These are phyloP conservation scores for Boloria selene DNA, from an alignment of 2,888 invertebrate genomes.

Conservation along the genomic window DNA sequence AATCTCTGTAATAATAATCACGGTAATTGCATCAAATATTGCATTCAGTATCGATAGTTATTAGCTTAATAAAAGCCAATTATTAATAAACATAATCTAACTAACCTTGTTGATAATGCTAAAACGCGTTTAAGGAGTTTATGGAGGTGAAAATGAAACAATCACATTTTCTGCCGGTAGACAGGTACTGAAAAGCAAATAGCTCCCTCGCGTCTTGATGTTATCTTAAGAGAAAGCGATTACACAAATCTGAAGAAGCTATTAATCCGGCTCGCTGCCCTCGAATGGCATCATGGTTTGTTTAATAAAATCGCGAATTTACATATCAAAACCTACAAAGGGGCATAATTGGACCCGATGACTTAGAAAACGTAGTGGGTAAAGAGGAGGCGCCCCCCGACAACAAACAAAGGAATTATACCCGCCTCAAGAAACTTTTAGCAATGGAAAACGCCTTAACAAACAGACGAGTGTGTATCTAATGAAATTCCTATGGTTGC, in stretches of 20 bases:
- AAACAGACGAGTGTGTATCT: constrained; percentile 83
- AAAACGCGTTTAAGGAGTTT: constrained; percentile 24
- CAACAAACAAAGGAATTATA: constrained; percentile 83
- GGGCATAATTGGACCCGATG: constrained; percentile 83
- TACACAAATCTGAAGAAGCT: constrained; percentile 83
- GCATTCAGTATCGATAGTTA: constrained; percentile 7
- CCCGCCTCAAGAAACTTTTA: constrained; percentile 83
- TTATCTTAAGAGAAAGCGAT: constrained; percentile 82
- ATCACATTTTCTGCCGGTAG: constrained; percentile 38
- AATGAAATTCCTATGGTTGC: constrained; percentile 83
- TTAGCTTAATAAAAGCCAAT: background rate
- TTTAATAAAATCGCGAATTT: constrained; percentile 83
- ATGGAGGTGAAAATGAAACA: constrained; percentile 41
- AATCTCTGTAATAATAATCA: constrained; percentile 46
- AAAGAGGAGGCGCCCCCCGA: constrained; percentile 71
- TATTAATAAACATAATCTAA: background rate
- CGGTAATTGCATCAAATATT: constrained; percentile 24
- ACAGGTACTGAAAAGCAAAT: constrained; percentile 57
- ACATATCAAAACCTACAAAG: constrained; percentile 83
- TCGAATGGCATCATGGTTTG: constrained; percentile 82
- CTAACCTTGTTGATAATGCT: background rate
- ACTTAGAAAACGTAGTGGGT: constrained; percentile 82
- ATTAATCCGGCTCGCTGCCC: constrained; percentile 81
- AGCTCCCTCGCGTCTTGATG: constrained; percentile 71
- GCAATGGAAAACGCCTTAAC: constrained; percentile 83